phyloP scores from a whole-genome alignment of 2,113 vertebrate species.

The Lepidothrix coronata region DNA sequence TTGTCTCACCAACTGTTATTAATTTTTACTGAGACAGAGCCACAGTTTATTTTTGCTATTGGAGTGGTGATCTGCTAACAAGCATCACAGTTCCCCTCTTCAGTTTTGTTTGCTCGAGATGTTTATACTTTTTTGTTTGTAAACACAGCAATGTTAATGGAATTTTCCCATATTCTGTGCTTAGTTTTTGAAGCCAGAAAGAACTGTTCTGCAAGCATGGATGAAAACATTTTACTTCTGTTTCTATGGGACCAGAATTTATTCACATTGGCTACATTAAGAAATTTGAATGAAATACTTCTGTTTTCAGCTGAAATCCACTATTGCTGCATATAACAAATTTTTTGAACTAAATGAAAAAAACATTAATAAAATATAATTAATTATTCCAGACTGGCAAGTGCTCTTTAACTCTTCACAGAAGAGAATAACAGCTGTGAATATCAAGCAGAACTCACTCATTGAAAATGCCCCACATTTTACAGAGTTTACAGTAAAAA shows the following conservation, averaged over 20 bases:
- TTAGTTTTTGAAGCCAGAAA: background rate
- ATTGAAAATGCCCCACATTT: background rate
- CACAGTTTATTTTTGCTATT: background rate
- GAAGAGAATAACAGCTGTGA: slow-evolving; percentile 3
- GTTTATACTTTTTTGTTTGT: slow-evolving; percentile 13
- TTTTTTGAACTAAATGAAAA: background rate
- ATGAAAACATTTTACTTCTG: background rate
- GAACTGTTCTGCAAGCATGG: background rate
- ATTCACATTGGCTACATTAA: background rate
- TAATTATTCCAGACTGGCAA: background rate
- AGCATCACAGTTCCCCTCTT: background rate
- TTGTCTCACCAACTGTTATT: background rate
- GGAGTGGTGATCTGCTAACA: background rate
- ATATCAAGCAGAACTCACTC: background rate
- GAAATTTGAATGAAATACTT: background rate
- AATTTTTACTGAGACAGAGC: background rate
- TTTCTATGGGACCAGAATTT: background rate
- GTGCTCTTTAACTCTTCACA: slow-evolving; percentile 10
- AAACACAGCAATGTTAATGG: background rate
- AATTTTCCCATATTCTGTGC: background rate
- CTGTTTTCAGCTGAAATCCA: background rate
- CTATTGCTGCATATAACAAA: background rate
- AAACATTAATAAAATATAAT: slow-evolving; percentile 4
- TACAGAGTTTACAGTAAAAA: background rate
- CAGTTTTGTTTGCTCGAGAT: slow-evolving; percentile 12